phyloP scores from a whole-genome alignment of 2,888 invertebrate genomes.

The Elgonia sp. region DNA sequence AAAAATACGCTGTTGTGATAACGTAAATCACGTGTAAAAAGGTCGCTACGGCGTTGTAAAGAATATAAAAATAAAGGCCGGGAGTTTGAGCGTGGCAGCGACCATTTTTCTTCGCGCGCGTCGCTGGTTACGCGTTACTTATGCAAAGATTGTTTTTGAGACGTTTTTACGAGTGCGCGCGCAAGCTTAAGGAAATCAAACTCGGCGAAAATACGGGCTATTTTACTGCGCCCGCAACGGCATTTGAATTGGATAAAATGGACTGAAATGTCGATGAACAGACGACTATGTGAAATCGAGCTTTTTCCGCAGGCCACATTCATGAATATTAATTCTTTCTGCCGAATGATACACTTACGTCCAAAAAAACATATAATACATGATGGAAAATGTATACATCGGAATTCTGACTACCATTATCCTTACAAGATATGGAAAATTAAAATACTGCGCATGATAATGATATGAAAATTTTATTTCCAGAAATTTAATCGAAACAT shows the following conservation, averaged over 20 bases:
- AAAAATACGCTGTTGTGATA: constrained; percentile 65
- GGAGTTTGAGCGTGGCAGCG: constrained; percentile 42
- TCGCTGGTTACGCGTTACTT: constrained; percentile 70
- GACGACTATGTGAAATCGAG: constrained; percentile 55
- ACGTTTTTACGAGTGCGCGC: constrained; percentile 67
- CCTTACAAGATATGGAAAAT: neutral
- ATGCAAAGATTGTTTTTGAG: constrained; percentile 75
- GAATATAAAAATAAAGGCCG: constrained; percentile 66
- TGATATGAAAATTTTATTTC: too few species aligned
- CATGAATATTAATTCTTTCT: constrained; percentile 69
- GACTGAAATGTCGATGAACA: constrained; percentile 63
- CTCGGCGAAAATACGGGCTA: constrained; percentile 54
- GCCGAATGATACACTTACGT: constrained; percentile 21
- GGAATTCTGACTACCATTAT: constrained; percentile 10
- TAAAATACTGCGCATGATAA: too few species aligned
- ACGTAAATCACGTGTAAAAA: constrained; percentile 72
- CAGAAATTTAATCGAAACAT: too few species aligned
- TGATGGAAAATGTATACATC: constrained; percentile 20
- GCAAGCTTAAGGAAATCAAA: constrained; percentile 62
- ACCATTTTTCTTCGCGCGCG: constrained; percentile 67
- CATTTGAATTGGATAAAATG: constrained; percentile 67
- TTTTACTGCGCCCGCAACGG: constrained; percentile 41
- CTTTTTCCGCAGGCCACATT: constrained; percentile 46
- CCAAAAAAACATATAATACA: constrained; percentile 45
- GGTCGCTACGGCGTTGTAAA: constrained; percentile 54